Percentiles rank a stretch among this genome's conserved stretches.
Conservation (phyloP, 2,797 vertebrate species). For the Oreochromis mossambicus region DNA sequence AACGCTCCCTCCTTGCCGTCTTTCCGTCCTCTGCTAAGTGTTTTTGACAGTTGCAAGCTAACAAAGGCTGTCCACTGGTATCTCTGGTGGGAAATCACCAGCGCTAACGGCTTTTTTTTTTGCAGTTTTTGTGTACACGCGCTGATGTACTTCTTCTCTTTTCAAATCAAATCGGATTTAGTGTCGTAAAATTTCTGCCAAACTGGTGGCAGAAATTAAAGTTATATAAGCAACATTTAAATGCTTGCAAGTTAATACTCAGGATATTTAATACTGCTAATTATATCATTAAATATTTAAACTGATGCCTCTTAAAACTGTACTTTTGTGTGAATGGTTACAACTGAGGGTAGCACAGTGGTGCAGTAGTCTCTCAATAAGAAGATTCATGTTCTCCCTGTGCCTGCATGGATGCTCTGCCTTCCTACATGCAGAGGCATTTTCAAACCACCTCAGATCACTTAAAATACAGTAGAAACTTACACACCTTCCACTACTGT, state of each 20-base stretch:
- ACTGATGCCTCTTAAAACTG: background rate
- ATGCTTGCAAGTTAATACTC: background rate
- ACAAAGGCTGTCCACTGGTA: background rate
- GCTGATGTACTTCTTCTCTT: background rate
- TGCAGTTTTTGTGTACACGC: accelerated
- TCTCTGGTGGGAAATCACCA: background rate
- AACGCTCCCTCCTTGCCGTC: background rate
- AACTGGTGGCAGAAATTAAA: background rate
- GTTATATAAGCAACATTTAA: background rate
- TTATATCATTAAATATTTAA: background rate
- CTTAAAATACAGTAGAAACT: background rate
- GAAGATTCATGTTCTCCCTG: background rate
- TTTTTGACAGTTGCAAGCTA: background rate
- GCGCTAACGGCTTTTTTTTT: background rate
- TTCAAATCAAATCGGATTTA: background rate
- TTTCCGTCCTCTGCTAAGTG: background rate
- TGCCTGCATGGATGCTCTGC: background rate
- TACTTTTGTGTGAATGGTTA: background rate
- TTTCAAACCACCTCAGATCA: background rate
- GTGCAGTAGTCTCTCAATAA: background rate
- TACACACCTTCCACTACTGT: background rate
- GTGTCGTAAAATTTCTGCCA: background rate
- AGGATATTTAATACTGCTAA: background rate
- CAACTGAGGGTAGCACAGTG: background rate
- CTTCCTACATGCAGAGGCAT: background rate